A percentile compares a stretch with the other conserved stretches of the same genome.
These are phyloP conservation scores for Rhabditophanes sp. DNA, from an alignment of 2,888 invertebrate species.

Conservation along the genomic window DNA sequence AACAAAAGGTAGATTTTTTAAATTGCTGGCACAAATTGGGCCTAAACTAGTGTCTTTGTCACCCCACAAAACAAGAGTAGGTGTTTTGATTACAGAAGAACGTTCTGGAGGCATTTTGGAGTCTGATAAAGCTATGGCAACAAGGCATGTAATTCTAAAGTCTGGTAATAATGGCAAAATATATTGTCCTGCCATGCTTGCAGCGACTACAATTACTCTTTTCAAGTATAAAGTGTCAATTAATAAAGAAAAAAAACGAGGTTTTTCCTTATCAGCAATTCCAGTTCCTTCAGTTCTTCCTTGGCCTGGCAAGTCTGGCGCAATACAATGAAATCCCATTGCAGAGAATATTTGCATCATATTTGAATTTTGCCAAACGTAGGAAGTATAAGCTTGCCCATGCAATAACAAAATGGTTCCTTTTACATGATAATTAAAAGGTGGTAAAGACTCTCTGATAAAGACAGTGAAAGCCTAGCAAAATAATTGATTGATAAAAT, in stretches of 20 bases:
- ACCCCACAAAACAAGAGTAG: slow-evolving; percentile 11
- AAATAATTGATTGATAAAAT: too few relatives aligned
- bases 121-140: slow-evolving; percentile 14
- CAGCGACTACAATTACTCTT: slow-evolving; percentile 11
- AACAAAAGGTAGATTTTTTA: slow-evolving; percentile 9
- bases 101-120: slow-evolving; percentile 9
- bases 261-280: slow-evolving; percentile 7
- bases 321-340: slow-evolving; percentile 12
- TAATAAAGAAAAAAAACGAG: slow-evolving; percentile 8
- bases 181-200: slow-evolving; percentile 15
- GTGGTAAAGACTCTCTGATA: too few relatives aligned
- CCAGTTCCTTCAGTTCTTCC: slow-evolving; percentile 10
- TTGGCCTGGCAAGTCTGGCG: slow-evolving; percentile 11
- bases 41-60: slow-evolving; percentile 12
- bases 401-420: too few relatives aligned
- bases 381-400: too few relatives aligned
- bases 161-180: slow-evolving; percentile 10
- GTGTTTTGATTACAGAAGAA: slow-evolving; percentile 8
- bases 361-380: too few relatives aligned
- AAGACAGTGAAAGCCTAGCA: too few relatives aligned
- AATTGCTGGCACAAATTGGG: slow-evolving; percentile 9
- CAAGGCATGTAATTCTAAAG: slow-evolving; percentile 7
- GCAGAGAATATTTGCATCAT: slow-evolving; percentile 15
- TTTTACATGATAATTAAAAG: too few relatives aligned
- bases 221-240: slow-evolving; percentile 4